Evolutionary conservation across 2,113 vertebrate species (phyloP), one percentile per base, ranked within the genome.

Genomic region (Pheucticus melanocephalus): DNA sequence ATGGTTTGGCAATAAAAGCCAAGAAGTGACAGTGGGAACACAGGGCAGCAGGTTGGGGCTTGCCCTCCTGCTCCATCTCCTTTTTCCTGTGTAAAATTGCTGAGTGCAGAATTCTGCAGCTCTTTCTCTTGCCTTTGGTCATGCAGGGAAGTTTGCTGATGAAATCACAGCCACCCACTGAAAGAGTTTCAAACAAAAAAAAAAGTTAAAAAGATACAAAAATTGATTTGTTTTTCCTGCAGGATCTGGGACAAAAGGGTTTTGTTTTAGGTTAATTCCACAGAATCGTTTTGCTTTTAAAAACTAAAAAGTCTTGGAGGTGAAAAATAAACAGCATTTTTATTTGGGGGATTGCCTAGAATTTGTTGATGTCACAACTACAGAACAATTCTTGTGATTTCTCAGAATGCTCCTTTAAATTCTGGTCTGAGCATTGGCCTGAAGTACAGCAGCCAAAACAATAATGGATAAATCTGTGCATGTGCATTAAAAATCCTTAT

Each of bases 31-130:
- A 12, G 70, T 61, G 54, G 42, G 56, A 61, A 54, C 82, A 28
- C 30, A 35, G n/a, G 11, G 77, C n/a, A 81, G 91, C 88, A 92
- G 88, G 93, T 37, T 82, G 89, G 69, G 88, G 77, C 92, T 14
- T 57, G 86, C 37, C 84, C 72, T 53, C 53, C 35, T 61, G 71
- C 72, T 76, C 82, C 61, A 33, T 66, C 63, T 87, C 83, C 85
- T 88, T 21, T 10, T 73, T 94, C 59, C 91, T 87, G 31, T 28
- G 54, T 28, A 9, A 78, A 94, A 84, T 39, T 97, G 88, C 92
- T 94, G 81, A 96, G 65, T 66, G 30, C 72, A 59, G 80, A 28
- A 2, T 65, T 72, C 63, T 82, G 37, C 5, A 60, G 40, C 39
- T 82, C 68, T 39, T 93, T 40, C 50, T 81, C 10, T 56, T 65